Evolutionary conservation across 2,113 vertebrate species (phyloP).

Genomic region (Amblyornis subalaris): DNA sequence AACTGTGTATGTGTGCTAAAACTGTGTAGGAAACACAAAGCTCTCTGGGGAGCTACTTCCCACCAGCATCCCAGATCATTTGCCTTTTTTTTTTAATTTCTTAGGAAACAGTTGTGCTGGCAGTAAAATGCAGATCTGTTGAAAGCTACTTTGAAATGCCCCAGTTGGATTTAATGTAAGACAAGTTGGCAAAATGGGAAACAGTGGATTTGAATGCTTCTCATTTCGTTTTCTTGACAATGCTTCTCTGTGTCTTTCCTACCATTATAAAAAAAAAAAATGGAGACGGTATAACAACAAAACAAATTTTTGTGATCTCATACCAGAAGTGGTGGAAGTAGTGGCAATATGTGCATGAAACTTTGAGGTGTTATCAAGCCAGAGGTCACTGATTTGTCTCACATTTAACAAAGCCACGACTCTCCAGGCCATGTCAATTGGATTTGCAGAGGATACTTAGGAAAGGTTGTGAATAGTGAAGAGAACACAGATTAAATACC

Average conservation of each 20-base stretch:
- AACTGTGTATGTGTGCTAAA: background rate
- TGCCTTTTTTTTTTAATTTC: background rate
- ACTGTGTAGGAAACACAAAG: background rate
- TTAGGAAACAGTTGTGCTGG: background rate
- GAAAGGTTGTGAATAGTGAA: background rate
- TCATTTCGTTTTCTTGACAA: background rate
- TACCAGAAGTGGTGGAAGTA: background rate
- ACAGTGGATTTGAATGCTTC: background rate
- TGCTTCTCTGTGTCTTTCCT: background rate
- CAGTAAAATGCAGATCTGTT: background rate
- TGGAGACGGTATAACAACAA: background rate
- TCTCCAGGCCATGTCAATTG: background rate
- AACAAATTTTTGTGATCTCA: background rate
- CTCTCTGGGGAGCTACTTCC: background rate
- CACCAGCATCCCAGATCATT: background rate
- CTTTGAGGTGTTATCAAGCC: background rate
- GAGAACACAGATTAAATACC: background rate
- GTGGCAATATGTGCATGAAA: background rate
- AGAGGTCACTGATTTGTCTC: background rate
- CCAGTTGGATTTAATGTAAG: background rate
- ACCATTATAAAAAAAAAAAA: background rate
- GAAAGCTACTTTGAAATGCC: background rate
- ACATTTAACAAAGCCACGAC: background rate
- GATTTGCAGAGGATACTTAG: background rate
- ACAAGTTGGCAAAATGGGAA: background rate